Evolutionary conservation across 1,140 invertebrate genomes (phyloP), one percentile per base, ranked within the genome.

Genomic region (Stegodyphus dumicola): DNA sequence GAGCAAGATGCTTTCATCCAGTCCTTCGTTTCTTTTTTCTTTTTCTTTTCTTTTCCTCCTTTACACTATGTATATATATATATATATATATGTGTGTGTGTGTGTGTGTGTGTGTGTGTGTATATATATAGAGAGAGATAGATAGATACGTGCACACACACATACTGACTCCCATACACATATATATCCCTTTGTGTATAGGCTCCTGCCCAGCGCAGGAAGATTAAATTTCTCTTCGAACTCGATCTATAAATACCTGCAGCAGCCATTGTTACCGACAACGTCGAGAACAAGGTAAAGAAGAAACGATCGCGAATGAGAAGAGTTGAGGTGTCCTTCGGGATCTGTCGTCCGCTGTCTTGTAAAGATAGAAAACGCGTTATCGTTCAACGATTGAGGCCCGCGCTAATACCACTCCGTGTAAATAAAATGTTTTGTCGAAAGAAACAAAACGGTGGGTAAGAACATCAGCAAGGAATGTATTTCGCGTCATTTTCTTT

Each of bases 241-340:
- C 70, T 52, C 67, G 33, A 73, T 73, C 70, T 52, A 73, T 73
- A 73, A 73, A 73, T n/a, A 52, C 53, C 70, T 73, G 49, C 11
- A 52, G 49, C 33, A 33, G 33, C 33, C 33, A 52, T 33, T 73
- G 49, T 6, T 52, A 49, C 33, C 69, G 33, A 11, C 49, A 49
- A 73, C 7, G 70, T 18, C 49, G 53, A 73, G 70, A 73, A 73
- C 49, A 73, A 53, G 13, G 18, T 17, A 0, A 9, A 73, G 13
- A 52, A 13, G 53, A 52, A 49, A 67, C 9, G 2, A 33, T 33
- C 33, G 33, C 33, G 33, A 33, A 33, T 33, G 33, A 33, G 33
- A 33, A 33, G 33, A 33, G 33, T 33, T 33, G 33, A 33, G 33
- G 33, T 33, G 33, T 33, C 33, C 33, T 33, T 33, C 33, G 33